Conservation (phyloP, 2,797 vertebrate species). For the Scleropages formosus region DNA sequence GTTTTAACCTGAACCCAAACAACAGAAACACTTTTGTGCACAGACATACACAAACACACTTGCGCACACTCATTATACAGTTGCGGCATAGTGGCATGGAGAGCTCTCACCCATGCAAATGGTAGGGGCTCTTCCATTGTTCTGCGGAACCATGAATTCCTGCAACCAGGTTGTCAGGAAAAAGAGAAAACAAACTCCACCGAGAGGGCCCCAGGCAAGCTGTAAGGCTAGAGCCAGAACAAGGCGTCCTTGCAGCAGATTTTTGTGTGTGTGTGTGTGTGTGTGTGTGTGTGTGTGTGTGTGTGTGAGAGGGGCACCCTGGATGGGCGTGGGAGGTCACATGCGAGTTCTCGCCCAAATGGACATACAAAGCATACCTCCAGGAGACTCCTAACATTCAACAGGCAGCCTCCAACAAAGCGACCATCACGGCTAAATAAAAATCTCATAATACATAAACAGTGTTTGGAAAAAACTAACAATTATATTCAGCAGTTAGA, state of each 20-base stretch:
- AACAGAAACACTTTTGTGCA: background rate
- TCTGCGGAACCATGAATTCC: slow-evolving; percentile 14
- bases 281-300: no score
- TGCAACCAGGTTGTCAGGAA: slow-evolving; percentile 29
- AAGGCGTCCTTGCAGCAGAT: slow-evolving; percentile 17
- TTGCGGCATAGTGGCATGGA: background rate
- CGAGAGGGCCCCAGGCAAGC: slow-evolving; percentile 19
- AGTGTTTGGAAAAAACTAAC: slow-evolving; percentile 33
- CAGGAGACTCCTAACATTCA: slow-evolving; percentile 39
- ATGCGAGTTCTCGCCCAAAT: slow-evolving; percentile 6
- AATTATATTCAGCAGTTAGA: slow-evolving; percentile 36
- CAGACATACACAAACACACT: background rate
- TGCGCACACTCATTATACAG: background rate
- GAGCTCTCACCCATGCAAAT: slow-evolving; percentile 39
- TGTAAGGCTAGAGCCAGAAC: slow-evolving; percentile 36
- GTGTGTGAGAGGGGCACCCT: background rate
- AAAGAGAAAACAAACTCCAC: slow-evolving; percentile 24
- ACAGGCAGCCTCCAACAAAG: slow-evolving; percentile 32
- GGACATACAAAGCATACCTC: background rate
- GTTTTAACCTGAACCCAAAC: background rate
- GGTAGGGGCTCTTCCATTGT: slow-evolving; percentile 29
- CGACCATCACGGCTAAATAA: slow-evolving; percentile 21
- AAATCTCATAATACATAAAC: slow-evolving; percentile 25
- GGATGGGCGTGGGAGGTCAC: slow-evolving; percentile 36
- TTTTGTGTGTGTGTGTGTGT: background rate